Evolutionary conservation across 1,140 invertebrate genomes (phyloP), one percentile per base, ranked within the genome.

Genomic region (Vanessa tameamea): DNA sequence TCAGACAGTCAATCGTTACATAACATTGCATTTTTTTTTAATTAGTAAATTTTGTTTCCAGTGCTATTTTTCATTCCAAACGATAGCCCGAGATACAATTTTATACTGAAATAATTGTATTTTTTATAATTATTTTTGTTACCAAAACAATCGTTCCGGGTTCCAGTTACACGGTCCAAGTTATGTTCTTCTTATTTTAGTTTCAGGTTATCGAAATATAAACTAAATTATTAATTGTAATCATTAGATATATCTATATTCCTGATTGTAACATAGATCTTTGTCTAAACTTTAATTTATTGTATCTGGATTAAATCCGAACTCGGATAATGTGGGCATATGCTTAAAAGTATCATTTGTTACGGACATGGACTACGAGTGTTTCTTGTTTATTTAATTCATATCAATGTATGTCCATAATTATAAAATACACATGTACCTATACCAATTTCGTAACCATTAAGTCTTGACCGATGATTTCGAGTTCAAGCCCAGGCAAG

Each of bases 341-440:
- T 9, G 68, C 47, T 48, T 47, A 69, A 31, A 69, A 69, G 43
- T 69, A 69, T 69, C 68, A 69, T 69, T 69, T 50, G 63, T 69
- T 50, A 69, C 68, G 57, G 43, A 61, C 23, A 48, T 20, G 47
- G 51, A 47, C 37, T 12, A 55, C 50, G 23, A 67, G 37, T 47
- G 20, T 43, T 14, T 69, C 57, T 61, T 61, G 57, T 61, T 37
- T 37, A 47, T 43, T 63, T 69, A 69, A 69, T 50, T 69, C 23
- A 61, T 61, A 63, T 23, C 55, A 47, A 50, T 61, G 14, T 37
- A 69, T 69, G 16, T 47, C 63, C 47, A 37, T 47, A 57, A 59
- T 57, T 47, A 26, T 37, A 61, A 61, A 37, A 8, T 2, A 13
- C 13, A 15, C 31, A 61, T 11, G 37, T 16, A 15, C 20, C n/a